Conservation (phyloP, 2,888 invertebrate genomes). For the Troglohyphantes excavatus region DNA sequence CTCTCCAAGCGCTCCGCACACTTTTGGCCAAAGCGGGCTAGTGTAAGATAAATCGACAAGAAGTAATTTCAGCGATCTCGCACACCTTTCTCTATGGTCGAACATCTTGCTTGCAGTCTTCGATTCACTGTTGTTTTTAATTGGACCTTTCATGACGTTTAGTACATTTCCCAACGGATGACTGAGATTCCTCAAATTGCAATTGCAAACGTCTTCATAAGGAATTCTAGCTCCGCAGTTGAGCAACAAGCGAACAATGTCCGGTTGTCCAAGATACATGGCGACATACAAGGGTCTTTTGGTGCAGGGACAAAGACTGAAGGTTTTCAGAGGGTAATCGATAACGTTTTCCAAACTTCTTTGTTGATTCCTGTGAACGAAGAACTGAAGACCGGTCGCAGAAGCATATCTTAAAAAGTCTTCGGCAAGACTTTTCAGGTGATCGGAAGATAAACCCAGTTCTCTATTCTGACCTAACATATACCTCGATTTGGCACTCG, state of each 20-base stretch:
- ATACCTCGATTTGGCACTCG: slow-evolving; percentile 38
- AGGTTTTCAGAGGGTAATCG: slow-evolving; percentile 69
- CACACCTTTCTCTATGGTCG: not conserved
- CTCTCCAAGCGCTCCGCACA: slow-evolving; percentile 1
- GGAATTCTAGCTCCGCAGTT: slow-evolving; percentile 66
- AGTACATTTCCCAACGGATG: slow-evolving; percentile 66
- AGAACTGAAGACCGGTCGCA: slow-evolving; percentile 6
- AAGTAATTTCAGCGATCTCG: slow-evolving; percentile 29
- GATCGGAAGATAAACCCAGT: not conserved
- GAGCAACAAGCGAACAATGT: slow-evolving; percentile 49
- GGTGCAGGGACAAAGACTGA: slow-evolving; percentile 69
- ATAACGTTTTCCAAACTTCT: slow-evolving; percentile 25
- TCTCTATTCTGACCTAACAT: not conserved
- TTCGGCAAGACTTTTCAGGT: slow-evolving; percentile 27
- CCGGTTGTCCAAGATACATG: slow-evolving; percentile 46
- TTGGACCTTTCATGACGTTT: slow-evolving; percentile 31
- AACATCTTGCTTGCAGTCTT: not conserved
- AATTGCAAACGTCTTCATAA: slow-evolving; percentile 62
- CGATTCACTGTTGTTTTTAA: not conserved
- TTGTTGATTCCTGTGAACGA: not conserved
- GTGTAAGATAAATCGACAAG: slow-evolving; percentile 59
- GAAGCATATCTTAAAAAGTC: slow-evolving; percentile 55
- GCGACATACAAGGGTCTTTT: slow-evolving; percentile 71
- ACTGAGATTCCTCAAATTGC: not conserved
- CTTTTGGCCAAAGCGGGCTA: slow-evolving; percentile 26